Base-by-base conservation (phyloP, 1,140 invertebrate genomes). In the Atta texana region DNA sequence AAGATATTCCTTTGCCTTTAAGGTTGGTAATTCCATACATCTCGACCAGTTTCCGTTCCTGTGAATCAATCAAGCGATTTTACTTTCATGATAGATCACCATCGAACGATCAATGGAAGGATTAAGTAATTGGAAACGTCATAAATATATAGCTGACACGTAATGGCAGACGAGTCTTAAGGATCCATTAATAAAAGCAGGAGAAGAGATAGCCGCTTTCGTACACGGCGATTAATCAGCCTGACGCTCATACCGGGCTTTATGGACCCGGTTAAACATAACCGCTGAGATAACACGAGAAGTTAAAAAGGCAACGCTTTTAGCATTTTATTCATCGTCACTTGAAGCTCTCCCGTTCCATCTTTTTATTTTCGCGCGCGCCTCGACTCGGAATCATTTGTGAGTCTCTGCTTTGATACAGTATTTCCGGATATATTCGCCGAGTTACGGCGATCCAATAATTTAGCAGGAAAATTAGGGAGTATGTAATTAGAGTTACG, bases 191-290 rank as follows among this genome's bases (percentile, higher is more conserved):
- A 89, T 85, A 85, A 81, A 69, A 34, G 51, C 55, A 24, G 28
- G 16, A 34, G 64, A 21, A 53, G 14, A 80, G 55, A 63, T 51
- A 81, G 24, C 69, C 53, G 24, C 55, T 80, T 88, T 68, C 68
- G 72, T 80, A 85, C 53, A 80, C 55, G 71, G 76, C 87, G 68
- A 89, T 89, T 89, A 89, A 89, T 89, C 88, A 80, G 28, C 28
- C 39, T 34, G 61, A 76, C 71, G 88, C 75, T 86, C 57, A 63
- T 24, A 69, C 59, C 72, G 74, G 75, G 66, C 82, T 89, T 89
- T 89, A 85, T 89, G 87, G 59, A 85, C 59, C 66, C 87, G 39
- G 39, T 85, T 89, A 85, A 88, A 89, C 66, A 59, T 51, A 63
- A 28, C 64, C 81, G n/a, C 51, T 14, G 88, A 85, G 88, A 88